Conservation (phyloP, 2,888 invertebrate genomes). For the Alloplasta piceator region DNA sequence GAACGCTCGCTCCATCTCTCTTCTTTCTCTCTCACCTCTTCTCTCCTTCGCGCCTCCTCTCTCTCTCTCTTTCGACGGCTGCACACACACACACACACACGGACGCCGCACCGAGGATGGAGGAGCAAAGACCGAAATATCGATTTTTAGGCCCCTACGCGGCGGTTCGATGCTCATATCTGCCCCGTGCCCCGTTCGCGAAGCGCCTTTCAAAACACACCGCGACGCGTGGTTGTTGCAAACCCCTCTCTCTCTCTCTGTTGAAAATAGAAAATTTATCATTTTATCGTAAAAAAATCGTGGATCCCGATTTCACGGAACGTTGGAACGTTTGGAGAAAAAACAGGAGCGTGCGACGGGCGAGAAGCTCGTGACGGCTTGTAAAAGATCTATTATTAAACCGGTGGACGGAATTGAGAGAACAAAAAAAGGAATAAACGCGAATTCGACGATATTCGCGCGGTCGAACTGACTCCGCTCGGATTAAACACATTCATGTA, state of each 20-base stretch:
- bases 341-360: no score
- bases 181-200: constrained; percentile 78
- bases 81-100: constrained; percentile 68
- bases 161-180: constrained; percentile 84
- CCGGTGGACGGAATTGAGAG: no score
- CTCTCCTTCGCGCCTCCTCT: constrained; percentile 16
- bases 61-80: constrained; percentile 55
- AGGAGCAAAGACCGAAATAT: constrained; percentile 88
- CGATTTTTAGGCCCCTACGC: constrained; percentile 89
- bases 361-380: no score
- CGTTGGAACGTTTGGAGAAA: no score
- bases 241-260: constrained; percentile 36
- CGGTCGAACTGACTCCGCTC: no score
- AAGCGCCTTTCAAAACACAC: constrained; percentile 80
- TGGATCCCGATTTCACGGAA: not conserved
- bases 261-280: not conserved
- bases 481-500: no score
- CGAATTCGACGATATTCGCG: no score
- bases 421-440: no score
- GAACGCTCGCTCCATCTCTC: constrained; percentile 38
- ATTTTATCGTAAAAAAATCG: not conserved
- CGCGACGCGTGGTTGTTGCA: constrained; percentile 69
- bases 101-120: constrained; percentile 85
- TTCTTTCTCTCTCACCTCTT: constrained; percentile 57
- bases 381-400: no score